Evolutionary conservation across 2,797 vertebrate genomes (phyloP), one percentile per base, ranked within the genome.

Genomic region (Botia almorhae): DNA sequence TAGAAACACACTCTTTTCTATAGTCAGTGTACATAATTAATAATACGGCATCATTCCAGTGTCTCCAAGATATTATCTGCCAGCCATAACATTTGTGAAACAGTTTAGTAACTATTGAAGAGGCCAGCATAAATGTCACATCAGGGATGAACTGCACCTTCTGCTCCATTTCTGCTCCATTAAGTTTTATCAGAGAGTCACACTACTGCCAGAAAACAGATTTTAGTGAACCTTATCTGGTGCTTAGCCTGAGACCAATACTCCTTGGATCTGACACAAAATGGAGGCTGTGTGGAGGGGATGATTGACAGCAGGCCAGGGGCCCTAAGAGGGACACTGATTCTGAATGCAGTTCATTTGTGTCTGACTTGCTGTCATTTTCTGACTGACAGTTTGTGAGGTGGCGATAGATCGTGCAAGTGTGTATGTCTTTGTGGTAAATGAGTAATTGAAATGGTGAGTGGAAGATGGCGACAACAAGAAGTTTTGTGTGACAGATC

Each of bases 331-430:
- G 70, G 46, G 56, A 43, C n/a, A 14, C 43, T 69, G 64, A 13
- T 83, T 67, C 36, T 43, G 46, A 72, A 60, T 65, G 6, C 46
- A 74, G 50, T 70, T 77, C 63, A 82, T 77, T 82, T 84, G 60
- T 43, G 21, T 82, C 55, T 76, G 50, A 69, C 26, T 82, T 23
- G 69, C 14, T 74, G 82, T 76, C 64, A 77, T 65, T 51, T 74
- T 51, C 56, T 61, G 69, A 84, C 48, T 63, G 33, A 70, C 64
- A 65, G 67, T 2, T 36, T 43, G 64, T 64, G 39, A 50, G 61
- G 23, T 23, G 63, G 48, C 11, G 26, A 46, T 36, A 14, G 67
- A 65, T 73, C 29, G 4, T 29, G 12, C 51, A 8, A 21, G 19
- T 29, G 43, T 76, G 23, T 53, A 21, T 65, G 36, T 55, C 43